Base-by-base conservation (phyloP, 2,113 vertebrate genomes). In the Dendropsophus ebraccatus region DNA sequence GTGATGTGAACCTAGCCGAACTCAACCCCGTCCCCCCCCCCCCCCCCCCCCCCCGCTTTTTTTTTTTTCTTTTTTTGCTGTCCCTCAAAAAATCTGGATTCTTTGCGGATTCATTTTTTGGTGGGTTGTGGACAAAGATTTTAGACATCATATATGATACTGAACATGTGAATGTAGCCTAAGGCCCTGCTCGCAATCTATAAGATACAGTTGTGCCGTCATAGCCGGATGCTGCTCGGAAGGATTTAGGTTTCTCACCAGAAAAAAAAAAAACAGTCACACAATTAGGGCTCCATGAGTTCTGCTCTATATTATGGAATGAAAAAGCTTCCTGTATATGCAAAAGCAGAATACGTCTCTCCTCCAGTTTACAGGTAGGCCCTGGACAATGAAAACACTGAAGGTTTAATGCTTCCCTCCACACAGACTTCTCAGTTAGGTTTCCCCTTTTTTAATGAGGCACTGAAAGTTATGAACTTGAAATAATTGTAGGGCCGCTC, bases 381-480 rank as follows among this genome's bases (percentile, higher is more conserved):
- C 77, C 45, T 85, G 28, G 79, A 32, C 83, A 79, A 76, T 80
- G 35, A 86, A 80, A 86, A 85, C 83, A 77, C 74, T 67, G 74
- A 86, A 86, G 62, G 72, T 86, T 86, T 80, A 86, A 79, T 86
- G 84, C 84, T 86, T 86, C 84, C 75, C 75, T 86, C 70, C 79
- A 37, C 84, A 80, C 75, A 80, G 9, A 78, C 28, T 37, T 54
- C 74, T 37, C 74, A n/a, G 74, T 60, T 52, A 78, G 47, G 73
- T 67, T 78, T 81, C 76, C 84, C 75, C 35, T 70, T 45, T 41
- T 81, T 73, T 86, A 86, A 86, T 80, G 84, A 86, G 84, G 62
- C 65, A 45, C 65, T 86, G 84, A 58, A 72, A 80, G 84, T 86
- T 86, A 81, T 87, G 78, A 87, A 81, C 85, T 86, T 73, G 67